These are phyloP conservation scores for Melanotaenia duboulayi DNA, from an alignment of 2,113 vertebrate genomes.

Conservation along the genomic window DNA sequence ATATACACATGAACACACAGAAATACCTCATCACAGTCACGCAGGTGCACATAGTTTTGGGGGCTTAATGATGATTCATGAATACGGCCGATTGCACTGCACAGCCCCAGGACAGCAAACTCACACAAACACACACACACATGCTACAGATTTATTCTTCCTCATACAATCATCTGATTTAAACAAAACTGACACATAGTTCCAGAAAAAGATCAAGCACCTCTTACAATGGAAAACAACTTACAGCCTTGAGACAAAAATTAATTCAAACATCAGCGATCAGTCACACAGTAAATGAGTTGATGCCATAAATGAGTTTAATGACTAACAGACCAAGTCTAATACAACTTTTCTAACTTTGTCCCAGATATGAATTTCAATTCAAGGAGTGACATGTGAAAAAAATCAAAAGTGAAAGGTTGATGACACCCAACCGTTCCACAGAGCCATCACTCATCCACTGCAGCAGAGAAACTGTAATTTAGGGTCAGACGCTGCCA, in stretches of 20 bases:
- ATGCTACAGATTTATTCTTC: neutral
- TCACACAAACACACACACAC: slow-evolving; percentile 15
- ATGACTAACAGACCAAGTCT: neutral
- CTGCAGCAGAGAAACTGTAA: slow-evolving; percentile 52
- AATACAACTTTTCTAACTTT: neutral
- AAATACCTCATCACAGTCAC: slow-evolving; percentile 7
- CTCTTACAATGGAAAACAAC: neutral
- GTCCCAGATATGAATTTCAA: neutral
- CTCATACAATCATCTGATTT: slow-evolving; percentile 35
- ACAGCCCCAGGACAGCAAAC: slow-evolving; percentile 26
- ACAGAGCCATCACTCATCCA: slow-evolving; percentile 36
- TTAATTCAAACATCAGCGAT: neutral
- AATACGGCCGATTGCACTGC: slow-evolving; percentile 24
- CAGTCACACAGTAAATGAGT: neutral
- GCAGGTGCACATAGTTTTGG: slow-evolving; percentile 23
- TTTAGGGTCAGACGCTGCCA: slow-evolving; percentile 49
- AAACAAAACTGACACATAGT: slow-evolving; percentile 22
- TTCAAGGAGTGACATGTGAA: neutral
- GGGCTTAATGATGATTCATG: slow-evolving; percentile 34
- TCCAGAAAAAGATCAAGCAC: slow-evolving; percentile 6
- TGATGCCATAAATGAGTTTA: neutral
- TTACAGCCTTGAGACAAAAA: slow-evolving; percentile 6
- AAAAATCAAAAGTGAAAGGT: slow-evolving; percentile 21
- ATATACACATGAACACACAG: neutral
- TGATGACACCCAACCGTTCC: neutral